Evolutionary conservation across 1,140 invertebrate genomes (phyloP), one percentile per base, ranked within the genome.

Genomic region (Drosophila tsacasi): DNA sequence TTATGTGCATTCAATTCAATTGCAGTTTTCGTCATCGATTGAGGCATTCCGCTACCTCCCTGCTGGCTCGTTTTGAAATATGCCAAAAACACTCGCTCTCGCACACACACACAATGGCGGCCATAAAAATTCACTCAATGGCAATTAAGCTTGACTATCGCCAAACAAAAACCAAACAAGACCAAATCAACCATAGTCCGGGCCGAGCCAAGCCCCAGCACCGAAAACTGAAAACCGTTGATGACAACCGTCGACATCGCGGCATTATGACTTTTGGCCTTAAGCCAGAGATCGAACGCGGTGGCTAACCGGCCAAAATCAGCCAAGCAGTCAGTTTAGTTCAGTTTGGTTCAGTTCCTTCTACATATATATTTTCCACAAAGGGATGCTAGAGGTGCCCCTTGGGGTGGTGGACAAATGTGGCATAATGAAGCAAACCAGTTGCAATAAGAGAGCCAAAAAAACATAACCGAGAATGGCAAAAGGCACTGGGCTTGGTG

Each of bases 71-170:
- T 72, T 73, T 73, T 73, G 67, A 82, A 82, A 82, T 82, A 82
- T 82, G 79, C 80, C 80, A 84, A 67, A 83, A 83, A 77, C 76
- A 83, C 63, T 58, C 79, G 32, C 23, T 49, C 44, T 46, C 12
- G n/a, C 42, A 80, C 69, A 37, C 55, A 65, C 42, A 81, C 63
- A 76, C 47, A 50, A 67, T 73, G 79, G 62, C 15, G 81, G 76
- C 81, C 61, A 83, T 83, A 83, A 84, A 83, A 84, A 80, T 84
- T 84, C 81, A 83, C 81, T 83, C 81, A 84, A 84, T 76, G 47
- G 81, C 81, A 84, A 83, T 83, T 83, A 83, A 80, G 81, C 83
- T 60, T 46, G 72, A 39, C 81, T 84, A 83, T 80, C 81, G 81
- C 40, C 72, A 30, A 72, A 71, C 67, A 68, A 47, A 57, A 69